phyloP scores from a whole-genome alignment of 1,140 invertebrate species.

The Saccostrea echinata region DNA sequence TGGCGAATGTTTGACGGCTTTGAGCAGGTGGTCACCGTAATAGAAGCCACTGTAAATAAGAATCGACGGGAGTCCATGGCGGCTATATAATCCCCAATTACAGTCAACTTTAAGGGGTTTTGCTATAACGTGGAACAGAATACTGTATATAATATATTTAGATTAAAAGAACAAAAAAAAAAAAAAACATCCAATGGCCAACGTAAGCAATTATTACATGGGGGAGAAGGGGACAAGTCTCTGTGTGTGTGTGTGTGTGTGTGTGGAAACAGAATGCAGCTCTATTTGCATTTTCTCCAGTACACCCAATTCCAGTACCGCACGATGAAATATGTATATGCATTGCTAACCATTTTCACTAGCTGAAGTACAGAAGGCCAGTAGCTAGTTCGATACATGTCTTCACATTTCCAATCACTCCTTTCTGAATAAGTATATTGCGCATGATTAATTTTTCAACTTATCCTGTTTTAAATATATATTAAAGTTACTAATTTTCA shows the following conservation, averaged over 20 bases:
- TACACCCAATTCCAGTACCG: not conserved
- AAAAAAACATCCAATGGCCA: too few species aligned
- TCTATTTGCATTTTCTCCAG: too few species aligned
- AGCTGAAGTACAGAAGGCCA: not conserved
- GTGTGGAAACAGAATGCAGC: too few species aligned
- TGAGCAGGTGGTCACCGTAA: conserved; percentile 27
- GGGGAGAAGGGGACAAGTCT: too few species aligned
- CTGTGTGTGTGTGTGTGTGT: too few species aligned
- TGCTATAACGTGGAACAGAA: too few species aligned
- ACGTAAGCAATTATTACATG: too few species aligned
- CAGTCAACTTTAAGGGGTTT: not conserved
- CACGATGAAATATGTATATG: not conserved
- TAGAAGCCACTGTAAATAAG: conserved; percentile 16
- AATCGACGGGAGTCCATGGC: not conserved
- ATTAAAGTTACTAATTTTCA: not conserved
- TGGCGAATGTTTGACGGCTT: conserved; percentile 24
- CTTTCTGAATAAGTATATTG: not conserved
- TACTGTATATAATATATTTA: too few species aligned
- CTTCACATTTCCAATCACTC: not conserved
- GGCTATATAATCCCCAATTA: conserved; percentile 16
- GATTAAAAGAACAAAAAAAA: too few species aligned
- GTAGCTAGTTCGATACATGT: not conserved
- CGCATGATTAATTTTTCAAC: not conserved
- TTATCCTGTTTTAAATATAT: not conserved
- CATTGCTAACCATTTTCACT: not conserved